Conservation (phyloP, 1,140 invertebrate species). For the Drosophila aff. region DNA sequence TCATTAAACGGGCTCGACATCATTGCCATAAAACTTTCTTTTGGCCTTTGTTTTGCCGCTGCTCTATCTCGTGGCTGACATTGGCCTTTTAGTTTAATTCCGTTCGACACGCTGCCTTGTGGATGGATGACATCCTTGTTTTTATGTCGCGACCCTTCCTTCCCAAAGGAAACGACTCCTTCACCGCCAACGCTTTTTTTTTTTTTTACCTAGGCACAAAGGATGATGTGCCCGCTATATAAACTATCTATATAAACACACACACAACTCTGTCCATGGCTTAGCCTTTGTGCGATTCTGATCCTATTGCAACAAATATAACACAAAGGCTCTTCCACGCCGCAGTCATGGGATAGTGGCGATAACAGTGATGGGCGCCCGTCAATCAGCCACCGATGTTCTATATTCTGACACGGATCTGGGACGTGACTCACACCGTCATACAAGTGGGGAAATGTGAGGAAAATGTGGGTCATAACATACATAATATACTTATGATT, state of each 20-base stretch:
- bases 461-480: conserved; percentile 23
- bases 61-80: conserved; percentile 24
- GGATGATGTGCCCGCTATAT: conserved; percentile 22
- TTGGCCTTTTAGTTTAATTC: conserved; percentile 79
- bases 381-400: conserved; percentile 35
- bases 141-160: conserved; percentile 61
- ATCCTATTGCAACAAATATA: conserved; percentile 40
- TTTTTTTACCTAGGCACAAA: conserved; percentile 23
- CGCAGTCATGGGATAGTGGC: conserved; percentile 26
- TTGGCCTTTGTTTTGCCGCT: conserved; percentile 25
- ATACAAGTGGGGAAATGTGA: conserved; percentile 9
- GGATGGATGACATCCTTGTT: conserved; percentile 70
- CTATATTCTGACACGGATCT: conserved; percentile 34
- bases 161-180: background rate
- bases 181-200: conserved; percentile 12
- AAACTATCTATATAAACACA: conserved; percentile 1
- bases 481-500: background rate
- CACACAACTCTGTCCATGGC: conserved; percentile 20
- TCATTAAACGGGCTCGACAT: conserved; percentile 39
- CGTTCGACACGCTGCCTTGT: conserved; percentile 62
- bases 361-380: conserved; percentile 25
- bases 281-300: conserved; percentile 35
- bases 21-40: conserved; percentile 46
- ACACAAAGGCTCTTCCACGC: conserved; percentile 19
- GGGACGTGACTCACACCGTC: conserved; percentile 8